Percentiles rank a stretch among this genome's conserved stretches.
Conservation (phyloP, 1,140 invertebrate genomes). For the Zaprionus ghesquierei region DNA sequence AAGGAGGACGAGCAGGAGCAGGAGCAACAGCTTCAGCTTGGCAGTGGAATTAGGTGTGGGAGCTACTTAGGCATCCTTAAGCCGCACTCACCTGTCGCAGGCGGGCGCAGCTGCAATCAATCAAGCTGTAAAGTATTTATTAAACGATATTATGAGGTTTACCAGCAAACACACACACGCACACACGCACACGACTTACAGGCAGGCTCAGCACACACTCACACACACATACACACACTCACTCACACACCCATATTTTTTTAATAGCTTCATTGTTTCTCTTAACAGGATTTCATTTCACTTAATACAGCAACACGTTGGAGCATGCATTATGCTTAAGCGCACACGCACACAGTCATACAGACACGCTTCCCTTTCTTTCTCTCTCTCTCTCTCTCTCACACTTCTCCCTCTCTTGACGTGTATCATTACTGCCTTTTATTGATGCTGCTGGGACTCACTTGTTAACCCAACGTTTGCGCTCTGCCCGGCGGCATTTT, state of each 20-base stretch:
- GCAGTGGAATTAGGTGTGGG: not conserved
- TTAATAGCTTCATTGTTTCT: constrained; percentile 79
- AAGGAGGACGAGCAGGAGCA: too few species aligned
- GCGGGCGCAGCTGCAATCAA: constrained; percentile 59
- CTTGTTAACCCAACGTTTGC: constrained; percentile 61
- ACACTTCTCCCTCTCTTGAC: not conserved
- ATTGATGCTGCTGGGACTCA: constrained; percentile 50
- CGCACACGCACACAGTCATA: constrained; percentile 6
- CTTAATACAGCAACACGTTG: constrained; percentile 63
- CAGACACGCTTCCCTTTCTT: not conserved
- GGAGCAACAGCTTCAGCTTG: constrained; percentile 9
- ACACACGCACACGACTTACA: constrained; percentile 16
- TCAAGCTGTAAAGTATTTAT: constrained; percentile 80
- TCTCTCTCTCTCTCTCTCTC: not conserved
- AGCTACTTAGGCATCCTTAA: constrained; percentile 55
- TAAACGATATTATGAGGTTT: constrained; percentile 79
- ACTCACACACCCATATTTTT: constrained; percentile 47
- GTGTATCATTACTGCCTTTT: constrained; percentile 53
- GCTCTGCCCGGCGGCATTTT: constrained; percentile 68
- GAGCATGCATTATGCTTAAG: constrained; percentile 38
- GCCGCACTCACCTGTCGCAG: constrained; percentile 62
- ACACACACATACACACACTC: not conserved
- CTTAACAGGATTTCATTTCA: constrained; percentile 78
- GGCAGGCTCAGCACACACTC: not conserved
- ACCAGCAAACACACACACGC: constrained; percentile 33